Evolutionary conservation across 2,113 vertebrate species (phyloP).

Genomic region (Redunca redunca): DNA sequence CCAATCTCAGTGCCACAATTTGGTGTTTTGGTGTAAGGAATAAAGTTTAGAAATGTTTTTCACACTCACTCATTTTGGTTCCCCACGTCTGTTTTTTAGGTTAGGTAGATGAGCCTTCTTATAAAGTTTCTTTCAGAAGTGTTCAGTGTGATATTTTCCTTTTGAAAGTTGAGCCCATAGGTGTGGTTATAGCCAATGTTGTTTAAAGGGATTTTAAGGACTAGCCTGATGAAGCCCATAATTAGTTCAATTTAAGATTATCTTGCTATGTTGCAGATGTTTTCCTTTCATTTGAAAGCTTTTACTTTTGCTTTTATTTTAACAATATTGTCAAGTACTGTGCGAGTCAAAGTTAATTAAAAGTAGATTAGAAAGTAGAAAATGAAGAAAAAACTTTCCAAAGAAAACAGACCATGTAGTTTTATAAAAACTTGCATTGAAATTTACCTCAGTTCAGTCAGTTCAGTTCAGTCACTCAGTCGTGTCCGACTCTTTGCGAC

Average conservation of each 20-base stretch:
- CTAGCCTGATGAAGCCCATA: conserved; percentile 55
- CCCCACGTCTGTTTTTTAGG: conserved; percentile 44
- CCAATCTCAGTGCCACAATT: not conserved
- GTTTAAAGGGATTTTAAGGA: conserved; percentile 29
- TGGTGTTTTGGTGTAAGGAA: not conserved
- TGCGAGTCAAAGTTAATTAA: not conserved
- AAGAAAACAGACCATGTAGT: not conserved
- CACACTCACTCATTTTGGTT: conserved; percentile 56
- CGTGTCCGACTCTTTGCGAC: too few species aligned
- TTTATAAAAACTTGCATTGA: not conserved
- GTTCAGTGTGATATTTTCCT: conserved; percentile 35
- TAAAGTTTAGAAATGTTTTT: conserved; percentile 34
- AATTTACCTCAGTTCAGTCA: not conserved
- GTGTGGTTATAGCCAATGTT: conserved; percentile 59
- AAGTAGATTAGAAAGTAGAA: not conserved
- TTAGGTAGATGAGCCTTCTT: not conserved
- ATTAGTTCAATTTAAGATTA: conserved; percentile 46
- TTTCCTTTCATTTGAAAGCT: conserved; percentile 63
- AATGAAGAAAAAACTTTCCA: not conserved
- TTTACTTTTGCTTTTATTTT: not conserved
- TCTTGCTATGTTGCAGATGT: conserved; percentile 50
- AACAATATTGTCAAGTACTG: not conserved
- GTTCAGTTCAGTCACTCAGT: too few species aligned
- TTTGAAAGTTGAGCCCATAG: conserved; percentile 45
- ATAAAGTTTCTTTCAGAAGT: not conserved